Evolutionary conservation across 1,140 invertebrate genomes (phyloP).

Genomic region (Cydia fagiglandana): DNA sequence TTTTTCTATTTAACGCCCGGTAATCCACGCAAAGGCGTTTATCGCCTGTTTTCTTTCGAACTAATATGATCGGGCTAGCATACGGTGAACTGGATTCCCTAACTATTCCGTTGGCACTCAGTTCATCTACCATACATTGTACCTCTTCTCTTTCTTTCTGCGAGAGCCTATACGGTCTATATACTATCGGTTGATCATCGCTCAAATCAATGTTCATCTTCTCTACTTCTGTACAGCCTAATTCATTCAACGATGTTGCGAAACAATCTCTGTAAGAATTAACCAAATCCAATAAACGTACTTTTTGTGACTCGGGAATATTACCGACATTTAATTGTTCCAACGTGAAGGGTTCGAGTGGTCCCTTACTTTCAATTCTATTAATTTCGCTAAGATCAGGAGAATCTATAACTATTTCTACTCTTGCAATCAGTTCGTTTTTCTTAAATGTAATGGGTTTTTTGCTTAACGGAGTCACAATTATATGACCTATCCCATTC

Average conservation of each 20-base stretch:
- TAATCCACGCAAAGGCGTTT: conserved; percentile 49
- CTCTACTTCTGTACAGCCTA: conserved; percentile 26
- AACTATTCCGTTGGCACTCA: conserved; percentile 41
- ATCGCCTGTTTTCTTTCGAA: conserved; percentile 48
- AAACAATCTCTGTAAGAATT: conserved; percentile 32
- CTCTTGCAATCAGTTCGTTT: conserved; percentile 21
- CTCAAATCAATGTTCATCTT: conserved; percentile 29
- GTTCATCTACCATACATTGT: conserved; percentile 37
- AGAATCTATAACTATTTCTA: conserved; percentile 20
- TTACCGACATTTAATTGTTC: conserved; percentile 22
- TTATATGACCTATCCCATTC: conserved; percentile 8
- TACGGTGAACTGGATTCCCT: conserved; percentile 43
- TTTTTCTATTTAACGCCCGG: conserved; percentile 30
- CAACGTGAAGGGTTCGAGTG: conserved; percentile 20
- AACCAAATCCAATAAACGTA: conserved; percentile 15
- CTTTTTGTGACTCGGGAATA: conserved; percentile 17
- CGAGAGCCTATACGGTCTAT: conserved; percentile 26
- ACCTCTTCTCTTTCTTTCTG: conserved; percentile 21
- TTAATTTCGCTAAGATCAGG: conserved; percentile 21
- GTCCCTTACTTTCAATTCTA: conserved; percentile 6
- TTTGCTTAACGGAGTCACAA: conserved; percentile 3
- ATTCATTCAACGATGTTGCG: conserved; percentile 18
- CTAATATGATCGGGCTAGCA: conserved; percentile 1
- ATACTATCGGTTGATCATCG: conserved; percentile 30
- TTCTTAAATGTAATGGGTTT: conserved; percentile 18